A percentile compares a stretch with the other conserved stretches of the same genome.
Conservation (phyloP, 2,797 vertebrate genomes). For the Clarias fuscus region DNA sequence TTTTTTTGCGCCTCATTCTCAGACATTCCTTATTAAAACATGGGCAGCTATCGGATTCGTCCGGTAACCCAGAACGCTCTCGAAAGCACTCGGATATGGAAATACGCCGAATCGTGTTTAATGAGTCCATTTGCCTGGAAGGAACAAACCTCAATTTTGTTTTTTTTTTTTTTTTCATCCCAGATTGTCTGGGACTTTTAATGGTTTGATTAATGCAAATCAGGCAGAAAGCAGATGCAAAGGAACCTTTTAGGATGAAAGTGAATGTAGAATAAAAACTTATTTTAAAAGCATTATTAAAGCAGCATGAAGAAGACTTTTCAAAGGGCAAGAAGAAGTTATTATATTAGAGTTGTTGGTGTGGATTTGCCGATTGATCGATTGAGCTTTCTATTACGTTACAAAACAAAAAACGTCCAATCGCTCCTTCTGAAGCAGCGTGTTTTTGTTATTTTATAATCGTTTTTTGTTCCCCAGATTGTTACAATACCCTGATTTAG, state of each 20-base stretch:
- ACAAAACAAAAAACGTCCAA: neutral
- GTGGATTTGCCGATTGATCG: neutral
- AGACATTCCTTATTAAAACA: neutral
- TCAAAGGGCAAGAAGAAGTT: constrained; percentile 23
- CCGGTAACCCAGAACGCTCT: neutral
- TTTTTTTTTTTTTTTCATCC: too few relatives aligned
- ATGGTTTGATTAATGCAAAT: constrained; percentile 29
- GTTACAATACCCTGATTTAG: neutral
- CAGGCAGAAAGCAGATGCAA: neutral
- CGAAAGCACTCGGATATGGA: neutral
- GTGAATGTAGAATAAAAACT: constrained; percentile 10
- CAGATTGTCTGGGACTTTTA: neutral
- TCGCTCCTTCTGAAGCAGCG: neutral
- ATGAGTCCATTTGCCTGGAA: constrained; percentile 8
- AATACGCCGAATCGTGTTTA: neutral
- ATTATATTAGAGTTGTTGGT: neutral
- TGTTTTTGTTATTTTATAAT: constrained; percentile 6
- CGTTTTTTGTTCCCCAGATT: constrained; percentile 18
- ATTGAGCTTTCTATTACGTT: neutral
- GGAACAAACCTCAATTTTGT: neutral
- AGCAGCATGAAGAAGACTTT: neutral
- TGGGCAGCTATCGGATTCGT: neutral
- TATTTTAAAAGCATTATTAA: constrained; percentile 35
- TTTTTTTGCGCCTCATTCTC: neutral
- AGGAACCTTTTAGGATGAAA: neutral